phyloP scores from a whole-genome alignment of 2,797 vertebrate species.

The Okamejei kenojei region DNA sequence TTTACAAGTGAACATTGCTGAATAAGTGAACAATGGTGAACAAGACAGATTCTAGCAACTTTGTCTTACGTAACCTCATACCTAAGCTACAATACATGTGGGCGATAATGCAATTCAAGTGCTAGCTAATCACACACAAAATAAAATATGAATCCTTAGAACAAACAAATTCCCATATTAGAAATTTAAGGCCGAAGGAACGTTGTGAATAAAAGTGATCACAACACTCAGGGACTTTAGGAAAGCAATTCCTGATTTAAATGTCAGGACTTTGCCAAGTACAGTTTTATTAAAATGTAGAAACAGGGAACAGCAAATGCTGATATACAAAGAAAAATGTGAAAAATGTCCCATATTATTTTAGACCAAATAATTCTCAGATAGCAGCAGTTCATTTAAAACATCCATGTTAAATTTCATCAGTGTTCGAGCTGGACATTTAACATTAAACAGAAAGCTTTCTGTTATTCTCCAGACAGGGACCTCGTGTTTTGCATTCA shows the following conservation, averaged over 20 bases:
- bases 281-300: neutral
- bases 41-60: neutral
- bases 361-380: neutral
- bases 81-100: neutral
- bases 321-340: neutral
- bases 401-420: neutral
- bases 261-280: neutral
- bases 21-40: neutral
- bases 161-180: neutral
- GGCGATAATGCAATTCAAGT: neutral
- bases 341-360: neutral
- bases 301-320: too few relatives aligned
- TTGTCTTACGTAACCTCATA: too few relatives aligned
- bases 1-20: neutral
- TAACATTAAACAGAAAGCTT: neutral
- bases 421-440: neutral
- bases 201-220: neutral
- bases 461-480: neutral
- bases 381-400: neutral
- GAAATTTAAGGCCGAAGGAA: neutral
- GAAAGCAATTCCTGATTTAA: neutral
- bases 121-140: neutral
- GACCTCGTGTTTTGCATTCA: neutral
- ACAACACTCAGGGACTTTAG: neutral
- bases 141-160: neutral